Base-by-base conservation (phyloP, 2,113 vertebrate genomes). In the Sigmodon hispidus region DNA sequence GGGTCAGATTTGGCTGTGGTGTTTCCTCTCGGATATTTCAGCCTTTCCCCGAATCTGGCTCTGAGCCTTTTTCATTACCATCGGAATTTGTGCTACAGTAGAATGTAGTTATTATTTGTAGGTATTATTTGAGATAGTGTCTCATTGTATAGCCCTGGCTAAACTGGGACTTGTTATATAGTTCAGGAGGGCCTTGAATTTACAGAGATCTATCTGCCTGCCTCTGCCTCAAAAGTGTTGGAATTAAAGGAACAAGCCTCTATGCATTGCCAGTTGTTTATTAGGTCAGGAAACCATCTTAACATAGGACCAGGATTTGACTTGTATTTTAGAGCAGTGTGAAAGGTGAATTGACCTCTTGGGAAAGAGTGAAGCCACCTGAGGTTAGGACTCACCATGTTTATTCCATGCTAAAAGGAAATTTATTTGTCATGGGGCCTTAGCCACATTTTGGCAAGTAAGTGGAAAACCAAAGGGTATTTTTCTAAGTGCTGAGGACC, bases 331-430 rank as follows among this genome's bases (percentile, higher is more conserved):
- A 40, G 59, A 87, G 70, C 87, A 50, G 2, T 11, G 1, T 76
- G 76, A 34, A 52, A 70, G 73, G 45, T 34, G 24, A 1, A 0
- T 65, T 80, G 43, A 31, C 16, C 11, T 72, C 17, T 86, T 55
- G 75, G 52, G 43, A 57, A 59, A 45, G 50, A 0, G 36, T 19
- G 65, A 17, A 43, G 26, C 63, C 36, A 52, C 31, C 50, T 83
- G 92, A 91, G 52, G 19, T 92, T 19, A 84, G 70, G 34, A 69
- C 17, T 92, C 24, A 43, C n/a, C 31, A 77, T 93, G 61, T 91
- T 87, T 52, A 86, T 91, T n/a, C 87, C 75, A 63, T 50, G 21
- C 70, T 90, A 43, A 87, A 40, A 75, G 34, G 91, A 29, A 16
- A 24, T 70, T 12, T 29, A 77, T 29, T 81, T 19, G 72, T 13